Conservation (phyloP, 35 echinoderm and acorn worm genomes). For the Apostichopus parvimensis region DNA sequence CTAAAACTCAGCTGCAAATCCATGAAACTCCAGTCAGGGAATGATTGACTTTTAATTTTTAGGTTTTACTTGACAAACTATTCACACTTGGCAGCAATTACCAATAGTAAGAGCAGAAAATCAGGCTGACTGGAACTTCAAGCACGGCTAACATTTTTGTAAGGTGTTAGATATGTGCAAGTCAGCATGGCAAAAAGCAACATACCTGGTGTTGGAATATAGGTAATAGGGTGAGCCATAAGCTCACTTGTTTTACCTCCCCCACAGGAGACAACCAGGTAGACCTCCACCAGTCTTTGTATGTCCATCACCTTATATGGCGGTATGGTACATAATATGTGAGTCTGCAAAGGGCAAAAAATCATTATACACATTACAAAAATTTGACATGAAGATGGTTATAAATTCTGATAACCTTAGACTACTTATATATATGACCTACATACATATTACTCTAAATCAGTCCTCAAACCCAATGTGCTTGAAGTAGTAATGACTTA, state of each 20-base stretch:
- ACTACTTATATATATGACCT: too few species aligned
- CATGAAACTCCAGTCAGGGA: constrained; percentile 58
- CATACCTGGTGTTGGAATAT: constrained; percentile 88
- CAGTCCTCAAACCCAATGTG: too few species aligned
- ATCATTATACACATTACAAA: too few species aligned
- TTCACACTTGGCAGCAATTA: not conserved
- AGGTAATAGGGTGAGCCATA: constrained; percentile 86
- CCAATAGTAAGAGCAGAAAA: not conserved
- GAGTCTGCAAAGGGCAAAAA: constrained; percentile 58
- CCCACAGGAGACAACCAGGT: constrained; percentile 77
- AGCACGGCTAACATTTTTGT: constrained; percentile 58
- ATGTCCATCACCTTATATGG: constrained; percentile 67
- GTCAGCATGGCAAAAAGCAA: constrained; percentile 54
- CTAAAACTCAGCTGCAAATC: constrained; percentile 42
- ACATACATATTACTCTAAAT: too few species aligned
- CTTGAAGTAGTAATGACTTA: too few species aligned
- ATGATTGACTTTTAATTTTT: not conserved
- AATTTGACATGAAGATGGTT: too few species aligned
- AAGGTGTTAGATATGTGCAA: not conserved
- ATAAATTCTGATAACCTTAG: too few species aligned
- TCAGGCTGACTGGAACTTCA: constrained; percentile 52
- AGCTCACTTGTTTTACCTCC: constrained; percentile 89
- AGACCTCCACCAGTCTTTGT: constrained; percentile 61
- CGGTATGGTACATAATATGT: constrained; percentile 93
- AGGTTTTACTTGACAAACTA: not conserved